Percentiles rank a stretch among this genome's conserved stretches.
These are phyloP conservation scores for Procambarus virginalis DNA, from an alignment of 1,140 invertebrate species.

Conservation along the genomic window DNA sequence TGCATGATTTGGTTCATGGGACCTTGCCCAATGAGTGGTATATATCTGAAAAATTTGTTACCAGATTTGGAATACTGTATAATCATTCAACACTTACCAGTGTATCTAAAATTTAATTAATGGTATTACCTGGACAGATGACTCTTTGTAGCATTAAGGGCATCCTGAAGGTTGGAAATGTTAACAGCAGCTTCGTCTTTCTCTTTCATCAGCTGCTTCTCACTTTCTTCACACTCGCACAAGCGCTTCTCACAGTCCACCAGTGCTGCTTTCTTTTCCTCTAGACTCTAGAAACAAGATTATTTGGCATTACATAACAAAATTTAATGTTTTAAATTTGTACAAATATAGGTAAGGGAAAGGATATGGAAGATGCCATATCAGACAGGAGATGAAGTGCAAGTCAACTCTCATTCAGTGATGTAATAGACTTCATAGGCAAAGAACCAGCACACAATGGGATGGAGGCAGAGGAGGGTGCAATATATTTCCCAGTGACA, in stretches of 20 bases:
- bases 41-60: too few species aligned
- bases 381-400: too few species aligned
- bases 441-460: too few species aligned
- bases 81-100: background rate
- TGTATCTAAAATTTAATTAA: background rate
- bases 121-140: background rate
- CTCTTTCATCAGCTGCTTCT: background rate
- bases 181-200: background rate
- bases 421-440: too few species aligned
- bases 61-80: background rate
- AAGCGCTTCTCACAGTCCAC: background rate
- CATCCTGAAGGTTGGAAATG: background rate
- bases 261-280: background rate
- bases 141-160: background rate
- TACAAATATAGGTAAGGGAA: too few species aligned
- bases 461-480: too few species aligned
- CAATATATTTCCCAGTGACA: too few species aligned
- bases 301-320: background rate
- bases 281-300: background rate
- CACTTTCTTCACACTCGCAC: background rate
- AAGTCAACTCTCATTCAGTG: too few species aligned
- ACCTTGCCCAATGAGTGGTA: too few species aligned
- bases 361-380: too few species aligned
- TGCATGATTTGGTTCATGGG: too few species aligned
- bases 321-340: too few species aligned